A percentile compares a stretch with the other conserved stretches of the same genome.
These are phyloP conservation scores for Callinectes sapidus DNA, from an alignment of 2,888 invertebrate species.

Conservation along the genomic window DNA sequence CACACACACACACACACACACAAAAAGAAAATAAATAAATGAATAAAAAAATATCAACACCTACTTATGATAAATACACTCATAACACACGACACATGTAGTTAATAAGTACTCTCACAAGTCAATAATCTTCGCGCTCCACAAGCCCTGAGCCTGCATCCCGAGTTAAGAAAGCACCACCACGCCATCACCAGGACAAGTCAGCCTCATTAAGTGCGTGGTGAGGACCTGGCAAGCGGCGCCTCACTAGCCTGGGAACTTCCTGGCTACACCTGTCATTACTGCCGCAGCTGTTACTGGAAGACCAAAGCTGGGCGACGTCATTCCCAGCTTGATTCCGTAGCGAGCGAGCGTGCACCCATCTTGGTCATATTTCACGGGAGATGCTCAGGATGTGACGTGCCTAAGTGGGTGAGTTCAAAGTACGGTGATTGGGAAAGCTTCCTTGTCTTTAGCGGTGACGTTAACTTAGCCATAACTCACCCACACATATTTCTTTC, in stretches of 20 bases:
- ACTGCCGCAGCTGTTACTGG: constrained; percentile 18
- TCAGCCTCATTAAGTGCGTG: not conserved
- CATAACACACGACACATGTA: not conserved
- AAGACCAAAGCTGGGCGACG: constrained; percentile 12
- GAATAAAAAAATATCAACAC: not conserved
- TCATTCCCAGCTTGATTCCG: not conserved
- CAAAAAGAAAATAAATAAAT: too few species aligned
- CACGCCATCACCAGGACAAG: not conserved
- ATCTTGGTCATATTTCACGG: not conserved
- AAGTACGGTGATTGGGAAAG: not conserved
- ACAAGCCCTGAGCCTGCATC: not conserved
- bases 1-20: not conserved
- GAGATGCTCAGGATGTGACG: not conserved
- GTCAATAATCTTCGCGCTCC: not conserved
- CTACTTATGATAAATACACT: not conserved
- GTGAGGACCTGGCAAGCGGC: constrained; percentile 19
- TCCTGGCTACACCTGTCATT: constrained; percentile 29
- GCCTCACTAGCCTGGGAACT: constrained; percentile 33
- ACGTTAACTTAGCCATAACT: not conserved
- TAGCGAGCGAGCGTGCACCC: not conserved
- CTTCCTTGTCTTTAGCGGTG: constrained; percentile 7
- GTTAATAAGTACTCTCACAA: not conserved
- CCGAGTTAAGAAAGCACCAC: not conserved
- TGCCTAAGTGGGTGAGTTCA: not conserved
- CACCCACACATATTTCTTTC: not conserved